Conservation (phyloP, 2,888 invertebrate species). For the Mythimna albipuncta region DNA sequence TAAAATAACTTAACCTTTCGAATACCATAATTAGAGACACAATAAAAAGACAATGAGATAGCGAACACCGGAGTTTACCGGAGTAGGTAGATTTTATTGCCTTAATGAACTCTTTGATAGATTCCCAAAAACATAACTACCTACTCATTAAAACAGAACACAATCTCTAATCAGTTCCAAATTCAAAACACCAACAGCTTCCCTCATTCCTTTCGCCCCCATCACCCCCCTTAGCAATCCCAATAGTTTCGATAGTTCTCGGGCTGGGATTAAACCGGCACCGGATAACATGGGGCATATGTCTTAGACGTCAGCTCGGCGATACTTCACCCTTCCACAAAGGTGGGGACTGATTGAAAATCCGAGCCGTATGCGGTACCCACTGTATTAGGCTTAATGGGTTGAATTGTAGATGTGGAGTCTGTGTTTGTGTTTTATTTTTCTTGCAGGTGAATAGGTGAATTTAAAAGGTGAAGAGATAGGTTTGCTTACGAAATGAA, state of each 20-base stretch:
- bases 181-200: slow-evolving; percentile 48
- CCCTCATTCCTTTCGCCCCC: slow-evolving; percentile 36
- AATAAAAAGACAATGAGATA: no score
- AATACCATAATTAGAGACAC: no score
- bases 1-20: no score
- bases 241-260: slow-evolving; percentile 69
- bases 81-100: no score
- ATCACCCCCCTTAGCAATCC: slow-evolving; percentile 55
- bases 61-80: no score
- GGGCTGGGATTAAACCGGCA: slow-evolving; percentile 74
- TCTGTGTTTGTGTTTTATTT: slow-evolving; percentile 2
- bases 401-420: slow-evolving; percentile 35
- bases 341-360: slow-evolving; percentile 74
- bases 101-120: not conserved
- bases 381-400: slow-evolving; percentile 61
- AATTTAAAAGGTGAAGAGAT: not conserved
- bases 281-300: slow-evolving; percentile 73
- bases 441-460: not conserved
- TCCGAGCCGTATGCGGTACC: slow-evolving; percentile 61
- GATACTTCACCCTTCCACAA: slow-evolving; percentile 70
- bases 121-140: not conserved
- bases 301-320: slow-evolving; percentile 68
- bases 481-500: no score
- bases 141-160: slow-evolving; percentile 41
- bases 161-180: slow-evolving; percentile 29